Conservation (phyloP, 2,888 invertebrate genomes). For the Epinotia nisella region DNA sequence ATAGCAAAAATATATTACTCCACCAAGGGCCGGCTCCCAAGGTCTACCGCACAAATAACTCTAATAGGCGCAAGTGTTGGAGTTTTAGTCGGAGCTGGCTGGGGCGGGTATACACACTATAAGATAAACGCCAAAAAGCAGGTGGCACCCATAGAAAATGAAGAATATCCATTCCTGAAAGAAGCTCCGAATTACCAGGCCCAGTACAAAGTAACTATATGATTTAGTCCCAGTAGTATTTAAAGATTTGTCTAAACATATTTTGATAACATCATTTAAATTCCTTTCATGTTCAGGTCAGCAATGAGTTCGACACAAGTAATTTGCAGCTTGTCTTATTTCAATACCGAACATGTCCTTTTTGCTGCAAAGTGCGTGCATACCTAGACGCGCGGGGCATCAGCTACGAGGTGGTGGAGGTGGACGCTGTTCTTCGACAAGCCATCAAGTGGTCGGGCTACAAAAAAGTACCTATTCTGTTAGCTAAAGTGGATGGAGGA, state of each 20-base stretch:
- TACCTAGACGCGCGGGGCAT: constrained; percentile 96
- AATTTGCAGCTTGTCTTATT: constrained; percentile 94
- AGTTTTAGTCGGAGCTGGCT: constrained; percentile 82
- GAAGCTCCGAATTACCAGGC: constrained; percentile 79
- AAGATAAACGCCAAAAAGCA: constrained; percentile 72
- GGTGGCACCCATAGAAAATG: constrained; percentile 61
- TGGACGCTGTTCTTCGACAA: constrained; percentile 96
- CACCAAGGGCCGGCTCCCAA: constrained; percentile 68
- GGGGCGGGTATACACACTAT: constrained; percentile 81
- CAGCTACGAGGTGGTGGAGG: constrained; percentile 98
- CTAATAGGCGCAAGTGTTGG: constrained; percentile 86
- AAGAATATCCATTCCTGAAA: constrained; percentile 75
- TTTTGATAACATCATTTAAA: too few species aligned
- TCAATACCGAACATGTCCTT: constrained; percentile 99
- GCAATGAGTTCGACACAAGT: constrained; percentile 86
- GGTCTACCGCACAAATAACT: constrained; percentile 79
- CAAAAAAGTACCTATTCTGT: constrained; percentile 96
- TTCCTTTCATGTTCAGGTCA: constrained; percentile 78
- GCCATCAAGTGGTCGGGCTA: constrained; percentile 97
- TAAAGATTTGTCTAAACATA: neutral
- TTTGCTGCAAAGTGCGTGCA: constrained; percentile 97
- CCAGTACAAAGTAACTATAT: constrained; percentile 77
- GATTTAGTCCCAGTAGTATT: neutral
- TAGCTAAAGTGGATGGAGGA: constrained; percentile 89
- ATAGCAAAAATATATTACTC: constrained; percentile 66